Percentiles rank a stretch among this genome's conserved stretches.
Evolutionary conservation across 2,888 invertebrate genomes (phyloP).

Genomic region (Tortricodes alternella): DNA sequence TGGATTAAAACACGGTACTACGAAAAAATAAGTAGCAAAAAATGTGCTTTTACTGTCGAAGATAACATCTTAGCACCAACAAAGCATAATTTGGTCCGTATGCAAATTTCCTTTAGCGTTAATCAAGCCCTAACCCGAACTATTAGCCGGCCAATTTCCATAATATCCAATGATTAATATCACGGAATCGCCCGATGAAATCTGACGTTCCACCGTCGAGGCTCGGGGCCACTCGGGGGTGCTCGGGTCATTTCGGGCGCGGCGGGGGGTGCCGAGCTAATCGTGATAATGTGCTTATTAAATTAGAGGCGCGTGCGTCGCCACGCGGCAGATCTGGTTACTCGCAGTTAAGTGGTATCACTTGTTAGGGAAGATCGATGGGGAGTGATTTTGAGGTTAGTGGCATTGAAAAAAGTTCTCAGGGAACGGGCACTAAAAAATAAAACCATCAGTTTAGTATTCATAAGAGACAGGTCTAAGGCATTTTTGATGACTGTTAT

Average conservation of each 20-base stretch:
- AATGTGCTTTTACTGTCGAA: too few relatives aligned
- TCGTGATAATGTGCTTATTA: slow-evolving; percentile 83
- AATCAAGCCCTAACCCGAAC: neutral
- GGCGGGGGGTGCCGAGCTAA: slow-evolving; percentile 67
- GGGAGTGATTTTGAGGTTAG: slow-evolving; percentile 28
- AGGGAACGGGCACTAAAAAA: neutral
- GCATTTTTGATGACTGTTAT: too few relatives aligned
- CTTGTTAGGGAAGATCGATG: slow-evolving; percentile 47
- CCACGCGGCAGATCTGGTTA: slow-evolving; percentile 59
- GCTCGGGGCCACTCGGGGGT: slow-evolving; percentile 41
- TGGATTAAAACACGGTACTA: too few relatives aligned
- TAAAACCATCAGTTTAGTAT: neutral
- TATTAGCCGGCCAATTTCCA: slow-evolving; percentile 54
- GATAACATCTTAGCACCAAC: too few relatives aligned
- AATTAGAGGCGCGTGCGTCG: slow-evolving; percentile 79
- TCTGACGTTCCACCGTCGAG: slow-evolving; percentile 50
- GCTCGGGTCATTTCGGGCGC: slow-evolving; percentile 43
- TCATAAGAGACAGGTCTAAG: neutral
- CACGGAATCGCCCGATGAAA: slow-evolving; percentile 65
- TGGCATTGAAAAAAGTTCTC: slow-evolving; percentile 21
- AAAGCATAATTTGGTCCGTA: neutral
- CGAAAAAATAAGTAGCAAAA: too few relatives aligned
- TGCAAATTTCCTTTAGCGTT: slow-evolving; percentile 2
- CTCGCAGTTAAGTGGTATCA: slow-evolving; percentile 53
- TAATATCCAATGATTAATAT: slow-evolving; percentile 71